Evolutionary conservation across 2,113 vertebrate species (phyloP).

Genomic region (Alethe diademata): DNA sequence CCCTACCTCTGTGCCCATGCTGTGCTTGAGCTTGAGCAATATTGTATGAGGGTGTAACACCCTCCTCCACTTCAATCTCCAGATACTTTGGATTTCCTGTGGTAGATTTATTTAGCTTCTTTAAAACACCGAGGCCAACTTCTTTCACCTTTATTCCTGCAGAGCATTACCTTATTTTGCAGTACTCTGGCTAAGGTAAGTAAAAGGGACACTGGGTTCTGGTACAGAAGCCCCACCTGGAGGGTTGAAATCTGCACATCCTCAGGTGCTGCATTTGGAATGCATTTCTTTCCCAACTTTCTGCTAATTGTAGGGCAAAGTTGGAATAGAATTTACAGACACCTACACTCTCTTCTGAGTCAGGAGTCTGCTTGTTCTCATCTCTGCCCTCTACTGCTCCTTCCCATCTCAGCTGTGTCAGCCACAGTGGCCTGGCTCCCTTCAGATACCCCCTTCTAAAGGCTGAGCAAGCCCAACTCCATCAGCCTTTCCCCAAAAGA

Average conservation of each 20-base stretch:
- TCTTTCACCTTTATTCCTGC: not conserved
- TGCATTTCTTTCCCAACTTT: not conserved
- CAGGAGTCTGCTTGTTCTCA: not conserved
- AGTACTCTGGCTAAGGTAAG: not conserved
- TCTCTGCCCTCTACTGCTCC: not conserved
- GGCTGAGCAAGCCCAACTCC: not conserved
- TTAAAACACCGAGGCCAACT: not conserved
- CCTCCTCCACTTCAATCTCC: not conserved
- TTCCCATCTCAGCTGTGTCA: not conserved
- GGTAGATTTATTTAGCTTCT: conserved; percentile 9
- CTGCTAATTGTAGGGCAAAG: not conserved
- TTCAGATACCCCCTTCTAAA: not conserved
- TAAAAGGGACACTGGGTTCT: not conserved
- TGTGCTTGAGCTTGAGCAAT: conserved; percentile 21
- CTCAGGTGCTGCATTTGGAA: not conserved
- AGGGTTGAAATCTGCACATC: not conserved
- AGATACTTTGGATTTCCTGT: not conserved
- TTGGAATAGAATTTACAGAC: not conserved
- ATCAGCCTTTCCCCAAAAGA: not conserved
- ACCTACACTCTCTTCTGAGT: not conserved
- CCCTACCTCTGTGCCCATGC: not conserved
- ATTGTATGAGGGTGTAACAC: not conserved
- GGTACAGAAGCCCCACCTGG: not conserved
- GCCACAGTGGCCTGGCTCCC: not conserved
- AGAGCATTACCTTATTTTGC: not conserved